Conservation (phyloP, 2,797 vertebrate species). For the Dendrocincla fuliginosa region DNA sequence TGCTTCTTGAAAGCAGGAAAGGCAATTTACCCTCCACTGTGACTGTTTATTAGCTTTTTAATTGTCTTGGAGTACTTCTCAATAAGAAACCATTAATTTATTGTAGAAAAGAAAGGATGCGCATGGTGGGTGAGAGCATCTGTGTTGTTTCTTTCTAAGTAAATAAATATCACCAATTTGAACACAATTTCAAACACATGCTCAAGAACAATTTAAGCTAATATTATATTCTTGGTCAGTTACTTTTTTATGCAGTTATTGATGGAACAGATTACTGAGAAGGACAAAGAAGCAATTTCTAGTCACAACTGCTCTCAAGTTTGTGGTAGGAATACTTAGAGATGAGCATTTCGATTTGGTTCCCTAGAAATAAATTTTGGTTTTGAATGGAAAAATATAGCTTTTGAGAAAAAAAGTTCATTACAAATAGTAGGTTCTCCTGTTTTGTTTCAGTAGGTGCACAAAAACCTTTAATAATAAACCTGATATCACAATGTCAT, state of each 20-base stretch:
- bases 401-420: not conserved
- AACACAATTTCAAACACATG: not conserved
- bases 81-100: slow-evolving; percentile 63
- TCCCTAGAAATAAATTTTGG: not conserved
- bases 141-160: slow-evolving; percentile 51
- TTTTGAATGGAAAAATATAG: not conserved
- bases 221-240: slow-evolving; percentile 1
- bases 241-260: not conserved
- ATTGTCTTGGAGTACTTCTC: slow-evolving; percentile 58
- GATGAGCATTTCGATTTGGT: not conserved
- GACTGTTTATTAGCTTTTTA: slow-evolving; percentile 72
- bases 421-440: not conserved
- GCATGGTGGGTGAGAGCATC: not conserved
- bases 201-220: slow-evolving; percentile 28
- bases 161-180: slow-evolving; percentile 62
- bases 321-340: not conserved
- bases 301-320: not conserved
- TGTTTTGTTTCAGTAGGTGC: not conserved
- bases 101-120: slow-evolving; percentile 38
- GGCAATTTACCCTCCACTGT: slow-evolving; percentile 57
- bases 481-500: not conserved
- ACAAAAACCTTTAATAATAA: not conserved
- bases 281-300: not conserved
- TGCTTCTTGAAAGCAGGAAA: slow-evolving; percentile 40
- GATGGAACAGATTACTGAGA: not conserved